phyloP scores from a whole-genome alignment of 2,113 vertebrate species.

The Mungos mungo region DNA sequence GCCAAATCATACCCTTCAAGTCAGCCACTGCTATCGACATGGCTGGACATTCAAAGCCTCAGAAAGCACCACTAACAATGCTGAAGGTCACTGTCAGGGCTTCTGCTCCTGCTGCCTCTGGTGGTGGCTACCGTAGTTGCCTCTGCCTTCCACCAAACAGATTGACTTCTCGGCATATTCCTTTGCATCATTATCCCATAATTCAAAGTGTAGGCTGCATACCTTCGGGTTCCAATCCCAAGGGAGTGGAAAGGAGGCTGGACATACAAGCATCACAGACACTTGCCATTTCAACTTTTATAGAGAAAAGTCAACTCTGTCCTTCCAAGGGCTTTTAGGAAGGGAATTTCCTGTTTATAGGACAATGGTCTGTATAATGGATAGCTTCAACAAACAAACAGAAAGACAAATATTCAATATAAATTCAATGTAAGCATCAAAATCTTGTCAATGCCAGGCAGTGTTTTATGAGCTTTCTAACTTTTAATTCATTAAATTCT shows the following conservation, averaged over 20 bases:
- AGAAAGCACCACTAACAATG: background rate
- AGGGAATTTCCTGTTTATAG: background rate
- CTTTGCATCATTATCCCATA: background rate
- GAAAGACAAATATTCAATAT: background rate
- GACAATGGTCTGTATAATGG: background rate
- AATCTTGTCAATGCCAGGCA: background rate
- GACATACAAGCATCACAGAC: background rate
- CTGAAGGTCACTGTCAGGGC: background rate
- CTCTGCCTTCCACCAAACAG: background rate
- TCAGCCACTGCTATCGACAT: too few species aligned
- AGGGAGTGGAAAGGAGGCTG: background rate
- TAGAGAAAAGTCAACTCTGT: background rate
- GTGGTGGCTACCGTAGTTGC: too few species aligned
- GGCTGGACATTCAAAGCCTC: background rate
- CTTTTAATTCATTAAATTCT: conserved; percentile 3
- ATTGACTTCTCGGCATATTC: background rate
- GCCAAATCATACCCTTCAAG: background rate
- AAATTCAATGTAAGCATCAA: background rate
- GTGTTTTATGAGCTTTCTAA: background rate
- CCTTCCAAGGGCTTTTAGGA: background rate
- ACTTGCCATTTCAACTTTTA: background rate
- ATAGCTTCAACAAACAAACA: background rate
- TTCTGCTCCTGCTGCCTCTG: too few species aligned
- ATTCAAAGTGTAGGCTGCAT: background rate
- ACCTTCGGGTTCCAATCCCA: background rate